A percentile compares a stretch with the other conserved stretches of the same genome.
Evolutionary conservation across 2,888 invertebrate species (phyloP).

Genomic region (Callosobruchus maculatus): DNA sequence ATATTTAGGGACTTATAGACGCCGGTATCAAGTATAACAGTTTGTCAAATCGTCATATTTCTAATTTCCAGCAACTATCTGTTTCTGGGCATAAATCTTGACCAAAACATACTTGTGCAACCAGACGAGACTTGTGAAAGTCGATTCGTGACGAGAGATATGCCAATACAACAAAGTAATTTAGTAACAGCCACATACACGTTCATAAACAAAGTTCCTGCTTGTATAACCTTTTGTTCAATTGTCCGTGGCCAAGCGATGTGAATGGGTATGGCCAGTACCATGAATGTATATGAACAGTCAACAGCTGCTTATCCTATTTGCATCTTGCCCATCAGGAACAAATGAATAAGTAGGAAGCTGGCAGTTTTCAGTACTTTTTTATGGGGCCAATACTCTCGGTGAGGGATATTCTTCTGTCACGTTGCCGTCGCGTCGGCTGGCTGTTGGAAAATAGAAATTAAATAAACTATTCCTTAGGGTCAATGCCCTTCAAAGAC

Average conservation of each 20-base stretch:
- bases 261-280: neutral
- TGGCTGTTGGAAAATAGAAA: neutral
- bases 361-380: neutral
- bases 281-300: neutral
- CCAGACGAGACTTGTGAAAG: too few relatives aligned
- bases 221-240: neutral
- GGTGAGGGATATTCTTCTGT: neutral
- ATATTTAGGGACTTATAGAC: too few relatives aligned
- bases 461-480: neutral
- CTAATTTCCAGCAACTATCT: too few relatives aligned
- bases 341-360: neutral
- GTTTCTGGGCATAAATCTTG: too few relatives aligned
- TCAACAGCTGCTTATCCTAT: neutral
- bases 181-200: neutral
- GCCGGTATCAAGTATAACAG: too few relatives aligned
- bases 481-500: neutral
- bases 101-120: too few relatives aligned
- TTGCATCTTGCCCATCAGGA: neutral
- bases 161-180: neutral
- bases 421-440: neutral
- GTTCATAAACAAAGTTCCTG: neutral
- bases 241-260: neutral
- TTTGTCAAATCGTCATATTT: too few relatives aligned
- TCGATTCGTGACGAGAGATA: too few relatives aligned
- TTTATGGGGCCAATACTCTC: neutral